Conservation (phyloP, 2,888 invertebrate species). For the Graphium colonna region DNA sequence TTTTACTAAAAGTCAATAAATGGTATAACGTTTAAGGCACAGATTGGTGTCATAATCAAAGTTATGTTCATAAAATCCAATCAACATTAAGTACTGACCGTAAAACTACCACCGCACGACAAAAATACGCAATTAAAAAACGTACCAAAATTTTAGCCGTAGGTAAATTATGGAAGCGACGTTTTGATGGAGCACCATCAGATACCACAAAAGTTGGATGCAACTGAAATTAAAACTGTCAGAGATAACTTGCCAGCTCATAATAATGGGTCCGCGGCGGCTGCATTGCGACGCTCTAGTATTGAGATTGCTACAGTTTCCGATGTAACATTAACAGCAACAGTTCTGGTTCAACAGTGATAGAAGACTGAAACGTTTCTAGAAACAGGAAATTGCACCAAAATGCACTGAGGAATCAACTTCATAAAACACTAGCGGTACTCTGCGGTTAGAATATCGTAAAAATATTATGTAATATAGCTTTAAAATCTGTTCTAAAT, state of each 20-base stretch:
- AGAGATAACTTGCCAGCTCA: slow-evolving; percentile 23
- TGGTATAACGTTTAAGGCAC: no score
- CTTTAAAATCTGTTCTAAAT: no score
- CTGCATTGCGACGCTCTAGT: slow-evolving; percentile 8
- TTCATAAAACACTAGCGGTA: neutral
- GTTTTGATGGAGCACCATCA: slow-evolving; percentile 18
- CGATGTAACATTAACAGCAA: neutral
- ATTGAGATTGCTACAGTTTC: slow-evolving; percentile 9
- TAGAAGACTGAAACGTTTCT: neutral
- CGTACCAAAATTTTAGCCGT: no score
- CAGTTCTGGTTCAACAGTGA: neutral
- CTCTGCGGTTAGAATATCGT: no score
- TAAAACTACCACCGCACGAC: no score
- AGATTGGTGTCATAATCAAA: no score
- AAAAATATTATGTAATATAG: no score
- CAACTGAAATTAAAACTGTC: slow-evolving; percentile 24
- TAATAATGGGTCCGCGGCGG: slow-evolving; percentile 18
- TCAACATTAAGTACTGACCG: no score
- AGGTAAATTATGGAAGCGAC: slow-evolving; percentile 12
- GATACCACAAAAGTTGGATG: slow-evolving; percentile 21
- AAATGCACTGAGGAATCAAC: neutral
- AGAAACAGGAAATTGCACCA: neutral
- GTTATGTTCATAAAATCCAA: no score
- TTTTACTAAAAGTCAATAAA: no score
- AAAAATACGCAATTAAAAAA: no score